These are phyloP conservation scores for Podotricha telesiphe DNA, from an alignment of 2,888 invertebrate genomes.

Conservation along the genomic window DNA sequence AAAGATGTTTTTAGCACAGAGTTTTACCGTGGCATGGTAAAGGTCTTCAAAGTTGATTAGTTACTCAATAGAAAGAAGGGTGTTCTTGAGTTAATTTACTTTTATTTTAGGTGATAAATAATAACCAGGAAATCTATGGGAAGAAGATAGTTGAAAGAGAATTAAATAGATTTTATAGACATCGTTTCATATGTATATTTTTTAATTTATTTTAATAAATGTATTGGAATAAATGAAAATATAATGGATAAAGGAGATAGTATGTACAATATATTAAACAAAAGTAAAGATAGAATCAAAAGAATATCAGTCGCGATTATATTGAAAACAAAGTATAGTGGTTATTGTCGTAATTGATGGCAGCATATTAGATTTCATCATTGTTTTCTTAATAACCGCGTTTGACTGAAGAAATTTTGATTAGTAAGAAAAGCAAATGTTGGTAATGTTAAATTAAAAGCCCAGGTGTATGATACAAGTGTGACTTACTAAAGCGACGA, in stretches of 20 bases:
- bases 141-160: conserved; percentile 26
- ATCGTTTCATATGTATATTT: neutral
- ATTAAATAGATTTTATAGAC: neutral
- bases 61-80: conserved; percentile 41
- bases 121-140: conserved; percentile 34
- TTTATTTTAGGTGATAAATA: conserved; percentile 36
- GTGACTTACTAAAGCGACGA: conserved; percentile 23
- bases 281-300: conserved; percentile 5
- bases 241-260: neutral
- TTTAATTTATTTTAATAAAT: conserved; percentile 6
- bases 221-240: neutral
- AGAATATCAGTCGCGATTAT: conserved; percentile 5
- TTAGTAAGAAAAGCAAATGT: conserved; percentile 18
- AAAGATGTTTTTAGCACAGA: conserved; percentile 45
- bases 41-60: conserved; percentile 47
- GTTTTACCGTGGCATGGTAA: conserved; percentile 41
- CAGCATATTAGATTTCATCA: neutral
- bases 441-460: conserved; percentile 6
- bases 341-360: too few relatives aligned
- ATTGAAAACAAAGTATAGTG: conserved; percentile 13
- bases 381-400: conserved; percentile 26
- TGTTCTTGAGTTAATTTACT: conserved; percentile 35
- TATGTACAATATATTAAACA: conserved; percentile 3
- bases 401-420: neutral
- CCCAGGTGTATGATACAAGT: conserved; percentile 49